Evolutionary conservation across 2,888 invertebrate species (phyloP).

Genomic region (Embidobia sp.): DNA sequence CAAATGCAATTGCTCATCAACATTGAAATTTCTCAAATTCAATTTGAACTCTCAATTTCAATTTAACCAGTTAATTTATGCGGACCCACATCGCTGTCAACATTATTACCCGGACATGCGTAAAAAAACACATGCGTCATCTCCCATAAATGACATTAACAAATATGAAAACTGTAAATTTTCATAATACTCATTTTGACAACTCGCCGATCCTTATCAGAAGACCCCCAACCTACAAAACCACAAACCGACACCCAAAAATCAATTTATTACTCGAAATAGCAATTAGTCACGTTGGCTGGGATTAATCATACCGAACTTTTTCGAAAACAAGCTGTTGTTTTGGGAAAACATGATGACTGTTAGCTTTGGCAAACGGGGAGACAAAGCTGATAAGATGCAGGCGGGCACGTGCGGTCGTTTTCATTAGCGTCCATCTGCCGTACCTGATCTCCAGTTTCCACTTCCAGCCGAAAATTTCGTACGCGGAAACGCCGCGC

Average conservation of each 20-base stretch:
- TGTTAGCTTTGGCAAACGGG: constrained; percentile 25
- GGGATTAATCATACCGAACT: constrained; percentile 13
- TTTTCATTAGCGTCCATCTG: constrained; percentile 52
- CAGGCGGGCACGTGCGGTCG: constrained; percentile 48
- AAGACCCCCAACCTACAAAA: neutral
- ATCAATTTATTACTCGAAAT: constrained; percentile 28
- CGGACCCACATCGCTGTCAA: too few species aligned
- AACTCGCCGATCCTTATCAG: constrained; percentile 14
- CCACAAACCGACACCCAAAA: neutral
- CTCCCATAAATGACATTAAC: too few species aligned
- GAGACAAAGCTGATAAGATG: constrained; percentile 53
- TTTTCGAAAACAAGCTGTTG: constrained; percentile 54
- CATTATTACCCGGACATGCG: too few species aligned
- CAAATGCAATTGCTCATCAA: too few species aligned
- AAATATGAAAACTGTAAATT: too few species aligned
- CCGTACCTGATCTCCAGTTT: constrained; percentile 70
- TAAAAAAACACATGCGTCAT: too few species aligned
- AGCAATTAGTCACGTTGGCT: constrained; percentile 43
- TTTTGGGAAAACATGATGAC: constrained; percentile 51
- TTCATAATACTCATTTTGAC: too few species aligned
- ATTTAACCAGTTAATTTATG: too few species aligned
- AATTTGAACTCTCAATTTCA: too few species aligned
- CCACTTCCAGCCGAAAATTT: constrained; percentile 44
- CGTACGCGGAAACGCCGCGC: constrained; percentile 11
- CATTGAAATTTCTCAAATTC: too few species aligned